Evolutionary conservation across 2,113 vertebrate genomes (phyloP).

Genomic region (Oncorhynchus clarkii): DNA sequence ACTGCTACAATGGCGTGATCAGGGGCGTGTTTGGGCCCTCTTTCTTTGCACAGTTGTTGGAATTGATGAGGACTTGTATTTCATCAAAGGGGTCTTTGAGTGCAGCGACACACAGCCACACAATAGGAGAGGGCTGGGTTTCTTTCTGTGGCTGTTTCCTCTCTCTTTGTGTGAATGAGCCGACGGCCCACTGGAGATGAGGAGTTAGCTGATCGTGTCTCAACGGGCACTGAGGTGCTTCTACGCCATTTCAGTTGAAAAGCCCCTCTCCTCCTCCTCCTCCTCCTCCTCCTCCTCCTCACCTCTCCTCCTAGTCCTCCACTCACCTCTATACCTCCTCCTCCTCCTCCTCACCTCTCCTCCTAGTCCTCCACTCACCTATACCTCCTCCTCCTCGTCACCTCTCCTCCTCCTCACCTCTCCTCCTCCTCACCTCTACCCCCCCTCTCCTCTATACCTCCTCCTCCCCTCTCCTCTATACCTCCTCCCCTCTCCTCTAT

Average conservation of each 20-base stretch:
- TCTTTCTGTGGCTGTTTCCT: background rate
- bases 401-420: too few relatives aligned
- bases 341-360: too few relatives aligned
- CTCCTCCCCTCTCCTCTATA: background rate
- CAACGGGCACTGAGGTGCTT: background rate
- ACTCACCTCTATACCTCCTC: too few relatives aligned
- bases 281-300: background rate
- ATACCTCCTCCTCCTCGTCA: too few relatives aligned
- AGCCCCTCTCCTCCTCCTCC: background rate
- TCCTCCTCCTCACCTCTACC: rapidly evolving
- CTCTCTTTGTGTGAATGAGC: background rate
- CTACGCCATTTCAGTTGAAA: background rate
- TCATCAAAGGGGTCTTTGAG: conserved; percentile 46
- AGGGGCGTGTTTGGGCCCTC: conserved; percentile 8
- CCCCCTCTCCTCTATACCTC: background rate
- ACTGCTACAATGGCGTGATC: conserved; percentile 47
- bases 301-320: too few relatives aligned
- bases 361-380: too few relatives aligned
- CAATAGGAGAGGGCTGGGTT: conserved; percentile 25
- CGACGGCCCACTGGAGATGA: background rate
- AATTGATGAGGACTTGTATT: conserved; percentile 25
- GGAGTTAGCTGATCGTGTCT: background rate
- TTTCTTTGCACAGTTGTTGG: conserved; percentile 39
- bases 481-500: background rate
- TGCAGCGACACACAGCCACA: conserved; percentile 40